Conservation (phyloP, 92 coral and sea anemone species). For the Paramuricea clavata region DNA sequence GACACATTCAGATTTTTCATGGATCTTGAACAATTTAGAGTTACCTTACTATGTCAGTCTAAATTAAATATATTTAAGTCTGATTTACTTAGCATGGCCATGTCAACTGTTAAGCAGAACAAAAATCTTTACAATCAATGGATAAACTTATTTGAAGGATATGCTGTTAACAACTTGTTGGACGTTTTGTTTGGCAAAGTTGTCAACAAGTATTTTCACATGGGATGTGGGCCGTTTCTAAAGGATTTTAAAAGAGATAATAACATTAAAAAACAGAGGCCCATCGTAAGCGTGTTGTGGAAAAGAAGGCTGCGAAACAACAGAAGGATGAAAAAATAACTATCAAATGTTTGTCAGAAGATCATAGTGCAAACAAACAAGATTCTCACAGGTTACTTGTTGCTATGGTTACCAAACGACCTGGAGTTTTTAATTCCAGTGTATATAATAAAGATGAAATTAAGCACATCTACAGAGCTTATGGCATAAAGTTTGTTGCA, state of each 20-base stretch:
- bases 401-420: constrained; percentile 36
- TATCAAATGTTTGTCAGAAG: constrained; percentile 39
- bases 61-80: constrained; percentile 16
- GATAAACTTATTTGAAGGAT: constrained; percentile 12
- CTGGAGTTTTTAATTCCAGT: constrained; percentile 29
- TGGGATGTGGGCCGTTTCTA: constrained; percentile 67
- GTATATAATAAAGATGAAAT: constrained; percentile 52
- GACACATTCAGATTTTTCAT: constrained; percentile 19
- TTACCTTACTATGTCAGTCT: constrained; percentile 4
- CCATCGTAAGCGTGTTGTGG: constrained; percentile 54
- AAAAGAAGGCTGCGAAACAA: constrained; percentile 38
- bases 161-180: background rate
- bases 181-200: constrained; percentile 22
- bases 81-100: constrained; percentile 18
- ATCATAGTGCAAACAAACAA: constrained; percentile 10
- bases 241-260: constrained; percentile 62
- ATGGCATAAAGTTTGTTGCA: constrained; percentile 40
- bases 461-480: constrained; percentile 51
- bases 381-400: constrained; percentile 44
- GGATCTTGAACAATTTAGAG: constrained; percentile 25
- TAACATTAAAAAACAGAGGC: constrained; percentile 58
- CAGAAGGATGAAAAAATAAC: constrained; percentile 50
- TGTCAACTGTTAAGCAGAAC: constrained; percentile 20
- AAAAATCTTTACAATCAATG: background rate
- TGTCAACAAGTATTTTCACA: constrained; percentile 59